Evolutionary conservation across 2,888 invertebrate genomes (phyloP).

Genomic region (Tortricodes alternella): DNA sequence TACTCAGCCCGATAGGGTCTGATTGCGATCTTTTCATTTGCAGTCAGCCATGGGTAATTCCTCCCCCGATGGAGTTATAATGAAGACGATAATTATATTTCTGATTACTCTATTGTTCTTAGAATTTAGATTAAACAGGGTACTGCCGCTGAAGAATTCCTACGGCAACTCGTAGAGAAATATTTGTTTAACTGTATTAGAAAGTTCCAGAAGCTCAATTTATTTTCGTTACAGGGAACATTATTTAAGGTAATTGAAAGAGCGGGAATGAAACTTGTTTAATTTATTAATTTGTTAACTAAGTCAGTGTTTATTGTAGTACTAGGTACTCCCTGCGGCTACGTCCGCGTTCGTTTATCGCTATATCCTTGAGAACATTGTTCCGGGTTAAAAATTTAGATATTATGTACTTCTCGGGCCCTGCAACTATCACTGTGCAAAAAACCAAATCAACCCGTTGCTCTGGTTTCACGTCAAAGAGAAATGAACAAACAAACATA

Average conservation of each 20-base stretch:
- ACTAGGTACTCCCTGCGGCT: too few relatives aligned
- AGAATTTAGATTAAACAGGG: slow-evolving; percentile 66
- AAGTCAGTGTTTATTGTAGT: background rate
- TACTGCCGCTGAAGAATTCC: slow-evolving; percentile 50
- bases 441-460: too few relatives aligned
- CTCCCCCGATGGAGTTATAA: slow-evolving; percentile 64
- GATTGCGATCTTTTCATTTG: slow-evolving; percentile 79
- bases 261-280: background rate
- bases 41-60: slow-evolving; percentile 70
- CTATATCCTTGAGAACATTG: too few relatives aligned
- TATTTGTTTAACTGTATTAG: slow-evolving; percentile 51
- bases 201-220: slow-evolving; percentile 43
- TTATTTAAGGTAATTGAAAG: background rate
- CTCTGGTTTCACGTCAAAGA: too few relatives aligned
- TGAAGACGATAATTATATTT: slow-evolving; percentile 71
- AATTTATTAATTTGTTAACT: background rate
- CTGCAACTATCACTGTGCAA: too few relatives aligned
- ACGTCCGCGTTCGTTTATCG: too few relatives aligned
- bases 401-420: too few relatives aligned
- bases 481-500: too few relatives aligned
- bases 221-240: background rate
- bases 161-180: slow-evolving; percentile 53
- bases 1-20: slow-evolving; percentile 46
- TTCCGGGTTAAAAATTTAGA: background rate
- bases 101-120: slow-evolving; percentile 72